phyloP scores from a whole-genome alignment of 1,140 invertebrate genomes.

The Mizuhopecten yessoensis region DNA sequence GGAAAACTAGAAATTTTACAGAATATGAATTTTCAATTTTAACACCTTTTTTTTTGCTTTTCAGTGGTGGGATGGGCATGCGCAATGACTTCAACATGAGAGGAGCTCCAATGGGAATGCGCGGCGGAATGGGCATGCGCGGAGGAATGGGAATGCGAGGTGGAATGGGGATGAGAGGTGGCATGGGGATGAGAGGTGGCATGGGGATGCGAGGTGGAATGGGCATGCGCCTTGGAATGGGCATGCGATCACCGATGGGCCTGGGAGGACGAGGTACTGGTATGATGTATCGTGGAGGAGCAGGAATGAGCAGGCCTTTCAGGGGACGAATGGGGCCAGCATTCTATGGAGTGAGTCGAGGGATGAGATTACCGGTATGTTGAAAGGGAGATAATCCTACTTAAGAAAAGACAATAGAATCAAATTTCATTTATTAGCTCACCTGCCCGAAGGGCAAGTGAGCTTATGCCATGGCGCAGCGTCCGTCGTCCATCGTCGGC shows the following conservation, averaged over 20 bases:
- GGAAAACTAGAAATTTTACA: no score
- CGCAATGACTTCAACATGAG: slow-evolving; percentile 41
- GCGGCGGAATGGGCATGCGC: slow-evolving; percentile 43
- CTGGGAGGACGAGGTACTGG: slow-evolving; percentile 45
- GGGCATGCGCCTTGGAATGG: neutral
- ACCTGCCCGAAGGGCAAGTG: no score
- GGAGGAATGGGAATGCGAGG: slow-evolving; percentile 40
- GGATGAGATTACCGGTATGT: slow-evolving; percentile 65
- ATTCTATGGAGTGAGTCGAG: slow-evolving; percentile 53
- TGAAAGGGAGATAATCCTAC: neutral
- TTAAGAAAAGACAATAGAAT: neutral
- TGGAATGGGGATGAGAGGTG: slow-evolving; percentile 36
- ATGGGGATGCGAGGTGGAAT: slow-evolving; percentile 46
- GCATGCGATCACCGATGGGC: slow-evolving; percentile 11
- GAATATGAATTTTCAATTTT: no score
- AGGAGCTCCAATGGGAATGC: slow-evolving; percentile 42
- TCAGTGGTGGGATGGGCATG: slow-evolving; percentile 1
- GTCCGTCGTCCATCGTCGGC: no score
- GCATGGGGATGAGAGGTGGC: slow-evolving; percentile 56
- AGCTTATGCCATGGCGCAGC: no score
- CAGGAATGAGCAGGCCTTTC: slow-evolving; percentile 65
- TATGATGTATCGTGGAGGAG: slow-evolving; percentile 49
- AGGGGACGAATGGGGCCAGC: slow-evolving; percentile 59
- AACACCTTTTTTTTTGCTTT: neutral
- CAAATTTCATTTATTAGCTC: no score